Evolutionary conservation across 2,888 invertebrate species (phyloP).

Genomic region (Subacronicta megacephala): DNA sequence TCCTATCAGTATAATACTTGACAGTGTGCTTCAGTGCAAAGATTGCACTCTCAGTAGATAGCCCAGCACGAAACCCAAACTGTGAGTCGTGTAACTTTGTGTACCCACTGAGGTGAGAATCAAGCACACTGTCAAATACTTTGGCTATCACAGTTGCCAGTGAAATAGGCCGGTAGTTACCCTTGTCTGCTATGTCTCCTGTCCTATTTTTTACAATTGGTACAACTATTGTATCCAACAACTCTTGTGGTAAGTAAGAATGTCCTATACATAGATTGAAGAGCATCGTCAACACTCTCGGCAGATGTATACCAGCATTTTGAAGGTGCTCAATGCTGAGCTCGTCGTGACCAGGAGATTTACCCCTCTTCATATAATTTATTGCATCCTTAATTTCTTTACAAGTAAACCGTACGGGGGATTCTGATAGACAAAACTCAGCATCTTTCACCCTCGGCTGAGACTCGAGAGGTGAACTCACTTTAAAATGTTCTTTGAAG

Average conservation of each 20-base stretch:
- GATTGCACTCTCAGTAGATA: slow-evolving; percentile 9
- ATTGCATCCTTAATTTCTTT: not conserved
- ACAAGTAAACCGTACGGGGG: not conserved
- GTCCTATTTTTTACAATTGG: slow-evolving; percentile 3
- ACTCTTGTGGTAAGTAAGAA: not conserved
- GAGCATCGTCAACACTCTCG: slow-evolving; percentile 1
- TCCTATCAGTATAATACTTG: slow-evolving; percentile 2
- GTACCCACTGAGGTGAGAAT: not conserved
- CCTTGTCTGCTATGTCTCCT: slow-evolving; percentile 4
- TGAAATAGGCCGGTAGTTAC: not conserved
- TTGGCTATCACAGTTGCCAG: slow-evolving; percentile 1
- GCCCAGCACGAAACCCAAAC: slow-evolving; percentile 4
- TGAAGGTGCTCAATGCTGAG: slow-evolving; percentile 7
- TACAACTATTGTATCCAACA: not conserved
- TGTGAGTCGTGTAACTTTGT: slow-evolving; percentile 1
- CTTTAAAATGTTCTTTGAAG: slow-evolving; percentile 2
- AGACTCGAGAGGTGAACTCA: not conserved
- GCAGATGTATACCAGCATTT: not conserved
- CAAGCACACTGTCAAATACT: slow-evolving; percentile 3
- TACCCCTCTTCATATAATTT: not conserved
- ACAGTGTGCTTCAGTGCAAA: slow-evolving; percentile 2
- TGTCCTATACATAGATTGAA: not conserved
- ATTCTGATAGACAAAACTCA: not conserved
- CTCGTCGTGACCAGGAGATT: slow-evolving; percentile 6
- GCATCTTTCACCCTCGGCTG: not conserved